Conservation (phyloP, 2,888 invertebrate genomes). For the Dryobotodes eremita region DNA sequence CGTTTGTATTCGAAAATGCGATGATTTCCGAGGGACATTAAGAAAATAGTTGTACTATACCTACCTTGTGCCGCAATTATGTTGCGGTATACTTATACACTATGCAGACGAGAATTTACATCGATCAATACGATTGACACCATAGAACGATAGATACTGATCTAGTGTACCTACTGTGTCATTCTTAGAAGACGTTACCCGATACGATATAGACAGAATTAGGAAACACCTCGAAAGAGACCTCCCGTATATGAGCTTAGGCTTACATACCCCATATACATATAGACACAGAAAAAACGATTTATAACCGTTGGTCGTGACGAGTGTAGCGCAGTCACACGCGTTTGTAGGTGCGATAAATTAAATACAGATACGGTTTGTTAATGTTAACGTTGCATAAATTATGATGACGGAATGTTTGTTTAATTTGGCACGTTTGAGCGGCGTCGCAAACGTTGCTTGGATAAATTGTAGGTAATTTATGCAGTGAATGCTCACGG, state of each 20-base stretch:
- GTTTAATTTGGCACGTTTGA: conserved; percentile 83
- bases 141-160: background rate
- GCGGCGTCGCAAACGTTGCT: conserved; percentile 75
- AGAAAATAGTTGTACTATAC: no score
- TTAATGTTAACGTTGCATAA: conserved; percentile 72
- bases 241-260: conserved; percentile 26
- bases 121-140: background rate
- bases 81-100: no score
- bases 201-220: conserved; percentile 29
- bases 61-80: background rate
- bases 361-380: conserved; percentile 66
- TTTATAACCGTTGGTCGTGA: conserved; percentile 52
- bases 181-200: conserved; percentile 1
- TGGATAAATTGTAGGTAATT: conserved; percentile 82
- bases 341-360: conserved; percentile 62
- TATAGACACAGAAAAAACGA: conserved; percentile 36
- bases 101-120: background rate
- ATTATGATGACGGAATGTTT: conserved; percentile 80
- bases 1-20: no score
- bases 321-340: conserved; percentile 52
- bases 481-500: conserved; percentile 85
- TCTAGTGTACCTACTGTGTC: background rate
- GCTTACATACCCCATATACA: conserved; percentile 8
- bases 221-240: conserved; percentile 37
- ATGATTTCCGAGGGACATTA: no score